Base-by-base conservation (phyloP, 2,888 invertebrate genomes). In the Synergus japonicus region DNA sequence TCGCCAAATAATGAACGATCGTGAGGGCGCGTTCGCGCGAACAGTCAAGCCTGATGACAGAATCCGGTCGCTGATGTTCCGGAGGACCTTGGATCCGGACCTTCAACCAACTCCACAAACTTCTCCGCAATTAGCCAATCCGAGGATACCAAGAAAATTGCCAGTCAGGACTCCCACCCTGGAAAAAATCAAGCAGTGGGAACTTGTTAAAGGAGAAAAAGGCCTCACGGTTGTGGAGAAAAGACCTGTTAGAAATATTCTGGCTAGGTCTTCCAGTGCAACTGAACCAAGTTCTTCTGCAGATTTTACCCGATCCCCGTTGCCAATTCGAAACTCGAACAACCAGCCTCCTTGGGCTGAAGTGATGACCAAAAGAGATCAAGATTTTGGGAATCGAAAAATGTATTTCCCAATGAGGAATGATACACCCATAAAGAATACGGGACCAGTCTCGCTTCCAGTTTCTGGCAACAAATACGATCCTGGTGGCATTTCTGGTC, bases 211-310 rank as follows among this genome's bases (percentile, higher is more conserved):
- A 83, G 89, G 88, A 54, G 93, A 92, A 82, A 88, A 89, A 44
- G 91, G 92, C 49, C 85, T 93, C 7, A 88, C 89, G 41, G 91
- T 93, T 18, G 92, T 93, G 0, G 92, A 93, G 83, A 92, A 90
- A 78, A 90, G 91, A 29, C 49, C 73, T 29, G 65, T 92, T 91
- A 43, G 84, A 64, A 85, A 87, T 76, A 87, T 88, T 73, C 85
- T 85, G 37, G 81, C 54, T n/a, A 54, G 73, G 49, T 73, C 54
- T 58, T 76, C 58, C 37, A 69, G 66, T 2, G 37, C 79, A n/a
- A 13, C 60, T 10, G 78, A 81, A 22, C 18, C 73, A 4, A 83
- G 81, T 37, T 54, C 73, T 10, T 49, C 73, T 22, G 49, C 49
- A 41, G 60, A 78, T 66, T 69, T 43, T 10, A 44, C 46, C 18